Evolutionary conservation across 2,888 invertebrate species (phyloP), one percentile per base, ranked within the genome.

Genomic region (Strigamia crassipes): DNA sequence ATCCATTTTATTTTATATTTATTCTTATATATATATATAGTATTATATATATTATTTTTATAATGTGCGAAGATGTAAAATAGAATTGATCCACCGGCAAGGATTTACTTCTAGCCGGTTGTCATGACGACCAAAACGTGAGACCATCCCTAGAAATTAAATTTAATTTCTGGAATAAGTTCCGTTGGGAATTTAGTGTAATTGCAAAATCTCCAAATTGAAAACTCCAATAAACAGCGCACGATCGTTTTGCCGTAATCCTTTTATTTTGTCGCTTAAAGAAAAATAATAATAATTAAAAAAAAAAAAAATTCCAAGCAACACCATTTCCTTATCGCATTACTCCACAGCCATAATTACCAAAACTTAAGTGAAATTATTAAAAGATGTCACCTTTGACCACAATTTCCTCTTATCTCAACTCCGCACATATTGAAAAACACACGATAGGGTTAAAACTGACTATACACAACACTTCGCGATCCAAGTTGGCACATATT

Each of bases 361-460:
- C 27, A 73, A 73, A 73, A 73, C 27, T 73, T 73, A 73, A 73
- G 73, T 73, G 73, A 73, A 73, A 73, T 31, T 73, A 73, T 73
- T 27, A 73, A 61, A 73, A 27, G 73, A 73, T 73, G 23, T 31
- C 23, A 73, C 73, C 73, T 73, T 31, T 73, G 73, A 73, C 73
- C 73, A 73, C 73, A 73, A 73, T 73, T 73, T 73, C 73, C 73
- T 73, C 27, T 73, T 73, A 73, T 73, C 73, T 73, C 27, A 13
- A 31, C 27, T 31, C 13, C 73, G 15, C 73, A 73, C 73, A 31
- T 15, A 31, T 31, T 12, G 13, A 31, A 18, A 5, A 23, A 23
- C 51, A 27, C 51, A 15, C 38, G 38, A 51, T 18, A 73, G 73
- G 73, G 73, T 73, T 73, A 73, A 27, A 31, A 73, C 13, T 21